Base-by-base conservation (phyloP, 2,888 invertebrate genomes). In the Hymenopus coronatus region DNA sequence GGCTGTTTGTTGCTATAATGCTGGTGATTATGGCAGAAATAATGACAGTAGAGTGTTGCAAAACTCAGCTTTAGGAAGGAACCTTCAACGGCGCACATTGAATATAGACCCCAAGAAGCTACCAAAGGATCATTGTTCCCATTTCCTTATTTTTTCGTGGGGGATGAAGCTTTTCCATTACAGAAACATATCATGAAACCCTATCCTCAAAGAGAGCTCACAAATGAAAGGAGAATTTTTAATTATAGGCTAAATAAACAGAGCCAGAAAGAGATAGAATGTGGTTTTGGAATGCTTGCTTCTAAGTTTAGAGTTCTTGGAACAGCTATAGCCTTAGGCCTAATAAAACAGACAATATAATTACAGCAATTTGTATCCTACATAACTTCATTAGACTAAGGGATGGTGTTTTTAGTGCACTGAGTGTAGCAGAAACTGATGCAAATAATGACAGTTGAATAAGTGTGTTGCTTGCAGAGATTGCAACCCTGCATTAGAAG, bases 141-240 rank as follows among this genome's bases (percentile, higher is more conserved):
- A 40, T 83, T 90, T 27, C 89, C 89, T 30, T 88, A 83, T 86
- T 87, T 40, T 28, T 89, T 90, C 82, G 89, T 89, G 12, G 90
- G 81, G n/a, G 89, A 90, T 88, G 90, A 89, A 85, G 90, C 90
- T 28, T 90, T 90, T 88, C 89, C 89, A 27, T 82, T 90, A 81
- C 82, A 88, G 27, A 70, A 40, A 27, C 82, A 90, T 28, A 88
- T 90, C 54, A 83, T 90, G 86, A 85, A 85, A 81, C 89, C 90
- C 30, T 90, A 88, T 84, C 82, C 90, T 25, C 82, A 88, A 28
- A 88, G 86, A 85, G 28, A 81, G 30, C 82, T 90, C n/a, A 81
- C 84, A 40, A 81, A 88, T 46, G 88, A 88, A 70, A 82, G 83
- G 54, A 84, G 82, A 82, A 88, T 89, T 30, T 90, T 90, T 54